Percentiles rank a stretch among this genome's conserved stretches.
Conservation (phyloP, 2,797 vertebrate genomes). For the Manis crassicaudata region DNA sequence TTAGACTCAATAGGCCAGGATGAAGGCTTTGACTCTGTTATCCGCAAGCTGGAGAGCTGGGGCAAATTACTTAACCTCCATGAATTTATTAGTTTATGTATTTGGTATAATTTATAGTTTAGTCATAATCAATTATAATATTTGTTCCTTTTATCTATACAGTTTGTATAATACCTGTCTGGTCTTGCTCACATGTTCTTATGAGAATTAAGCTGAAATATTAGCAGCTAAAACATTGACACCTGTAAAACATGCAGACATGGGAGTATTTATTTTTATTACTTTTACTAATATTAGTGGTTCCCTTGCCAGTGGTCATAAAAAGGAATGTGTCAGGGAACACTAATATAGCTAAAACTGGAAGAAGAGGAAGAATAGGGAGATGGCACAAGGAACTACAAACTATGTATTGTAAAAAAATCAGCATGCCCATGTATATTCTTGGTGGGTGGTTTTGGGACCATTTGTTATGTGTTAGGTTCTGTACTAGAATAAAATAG, state of each 20-base stretch:
- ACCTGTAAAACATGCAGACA: slow-evolving; percentile 17
- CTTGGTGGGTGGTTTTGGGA: neutral
- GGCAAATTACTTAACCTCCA: neutral
- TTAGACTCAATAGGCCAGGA: neutral
- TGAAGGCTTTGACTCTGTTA: neutral
- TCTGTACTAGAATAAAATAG: neutral
- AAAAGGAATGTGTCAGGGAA: neutral
- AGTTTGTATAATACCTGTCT: neutral
- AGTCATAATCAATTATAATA: no score
- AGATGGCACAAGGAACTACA: neutral
- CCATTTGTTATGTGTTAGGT: neutral
- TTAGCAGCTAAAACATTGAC: neutral
- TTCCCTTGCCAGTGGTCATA: neutral
- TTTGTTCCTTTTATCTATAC: neutral
- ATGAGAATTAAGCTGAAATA: slow-evolving; percentile 13
- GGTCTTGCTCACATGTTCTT: neutral
- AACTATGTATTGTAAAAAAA: slow-evolving; percentile 37
- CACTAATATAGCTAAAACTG: neutral
- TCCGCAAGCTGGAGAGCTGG: neutral
- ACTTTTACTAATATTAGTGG: neutral
- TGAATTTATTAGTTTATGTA: neutral
- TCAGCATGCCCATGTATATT: neutral
- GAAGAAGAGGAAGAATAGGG: neutral
- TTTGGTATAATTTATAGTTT: neutral
- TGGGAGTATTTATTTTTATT: neutral